phyloP scores from a whole-genome alignment of 2,797 vertebrate species.

The Tenualosa ilisha region DNA sequence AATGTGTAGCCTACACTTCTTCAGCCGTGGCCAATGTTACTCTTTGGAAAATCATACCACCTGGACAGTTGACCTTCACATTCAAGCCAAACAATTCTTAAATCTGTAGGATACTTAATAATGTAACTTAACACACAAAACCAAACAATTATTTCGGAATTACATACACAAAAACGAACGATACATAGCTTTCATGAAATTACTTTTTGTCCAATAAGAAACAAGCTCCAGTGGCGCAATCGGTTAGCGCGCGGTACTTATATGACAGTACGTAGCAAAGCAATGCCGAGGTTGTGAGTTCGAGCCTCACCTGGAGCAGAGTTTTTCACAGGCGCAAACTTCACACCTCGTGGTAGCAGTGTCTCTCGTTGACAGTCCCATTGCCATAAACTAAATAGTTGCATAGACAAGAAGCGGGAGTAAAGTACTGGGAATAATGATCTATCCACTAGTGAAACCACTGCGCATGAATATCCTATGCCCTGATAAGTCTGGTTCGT shows the following conservation, averaged over 20 bases:
- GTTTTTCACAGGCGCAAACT: conserved; percentile 59
- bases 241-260: conserved; percentile 99
- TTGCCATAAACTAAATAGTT: too few species aligned
- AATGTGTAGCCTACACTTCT: background rate
- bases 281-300: conserved; percentile 99
- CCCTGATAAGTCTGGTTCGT: too few species aligned
- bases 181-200: background rate
- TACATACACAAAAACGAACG: background rate
- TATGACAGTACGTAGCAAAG: conserved; percentile 92
- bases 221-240: conserved; percentile 99
- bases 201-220: background rate
- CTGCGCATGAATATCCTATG: too few species aligned
- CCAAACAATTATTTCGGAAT: background rate
- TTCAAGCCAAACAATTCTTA: too few species aligned
- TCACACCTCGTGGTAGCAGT: too few species aligned
- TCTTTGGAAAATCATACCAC: background rate
- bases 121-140: background rate
- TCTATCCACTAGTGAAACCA: too few species aligned
- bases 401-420: too few species aligned
- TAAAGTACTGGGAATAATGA: too few species aligned
- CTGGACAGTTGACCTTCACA: too few species aligned
- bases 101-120: too few species aligned
- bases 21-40: background rate
- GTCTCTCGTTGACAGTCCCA: too few species aligned
- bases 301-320: conserved; percentile 99